Percentiles rank a stretch among this genome's conserved stretches.
Evolutionary conservation across 2,888 invertebrate species (phyloP).

Genomic region (Buathra laborator): DNA sequence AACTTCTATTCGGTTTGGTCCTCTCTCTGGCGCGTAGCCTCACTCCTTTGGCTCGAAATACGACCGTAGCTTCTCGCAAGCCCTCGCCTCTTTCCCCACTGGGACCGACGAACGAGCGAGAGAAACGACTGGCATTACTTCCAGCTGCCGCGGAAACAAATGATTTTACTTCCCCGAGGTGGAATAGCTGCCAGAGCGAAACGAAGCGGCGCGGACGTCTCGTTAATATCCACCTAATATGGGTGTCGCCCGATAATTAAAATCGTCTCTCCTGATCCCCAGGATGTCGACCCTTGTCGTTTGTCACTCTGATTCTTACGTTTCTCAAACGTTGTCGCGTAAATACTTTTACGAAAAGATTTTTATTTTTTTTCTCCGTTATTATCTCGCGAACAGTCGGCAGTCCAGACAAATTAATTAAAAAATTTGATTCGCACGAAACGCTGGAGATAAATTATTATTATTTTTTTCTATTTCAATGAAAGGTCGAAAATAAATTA

Average conservation of each 20-base stretch:
- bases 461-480: background rate
- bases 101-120: slow-evolving; percentile 60
- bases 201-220: slow-evolving; percentile 62
- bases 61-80: slow-evolving; percentile 11
- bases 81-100: slow-evolving; percentile 26
- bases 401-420: too few species aligned
- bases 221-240: slow-evolving; percentile 77
- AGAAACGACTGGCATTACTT: slow-evolving; percentile 70
- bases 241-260: slow-evolving; percentile 77
- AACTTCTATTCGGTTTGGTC: background rate
- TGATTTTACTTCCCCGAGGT: slow-evolving; percentile 66
- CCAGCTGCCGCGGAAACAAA: slow-evolving; percentile 74
- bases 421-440: background rate
- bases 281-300: slow-evolving; percentile 35
- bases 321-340: background rate
- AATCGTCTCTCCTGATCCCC: slow-evolving; percentile 66
- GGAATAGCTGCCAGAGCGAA: slow-evolving; percentile 49
- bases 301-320: slow-evolving; percentile 10
- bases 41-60: slow-evolving; percentile 32
- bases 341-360: background rate
- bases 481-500: background rate
- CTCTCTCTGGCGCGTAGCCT: background rate
- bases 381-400: slow-evolving; percentile 48
- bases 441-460: background rate
- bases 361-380: slow-evolving; percentile 36